Evolutionary conservation across 2,888 invertebrate genomes (phyloP).

Genomic region (Trichogramma evanescens): DNA sequence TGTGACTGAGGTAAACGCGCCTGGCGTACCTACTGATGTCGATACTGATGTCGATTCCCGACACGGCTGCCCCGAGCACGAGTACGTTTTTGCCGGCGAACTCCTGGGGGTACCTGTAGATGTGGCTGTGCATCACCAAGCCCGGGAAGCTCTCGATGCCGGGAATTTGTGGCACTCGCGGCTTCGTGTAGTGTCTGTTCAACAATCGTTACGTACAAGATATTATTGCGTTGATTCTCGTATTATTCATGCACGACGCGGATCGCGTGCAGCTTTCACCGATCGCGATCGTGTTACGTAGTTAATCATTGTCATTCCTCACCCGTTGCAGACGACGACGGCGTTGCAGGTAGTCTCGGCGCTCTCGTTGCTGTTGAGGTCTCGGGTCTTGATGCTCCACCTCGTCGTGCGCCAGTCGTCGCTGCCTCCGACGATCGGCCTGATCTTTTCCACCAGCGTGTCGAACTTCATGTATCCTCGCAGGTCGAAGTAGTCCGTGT

Average conservation of each 20-base stretch:
- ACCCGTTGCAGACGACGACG: conserved; percentile 64
- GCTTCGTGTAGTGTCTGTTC: conserved; percentile 47
- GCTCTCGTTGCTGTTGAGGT: conserved; percentile 44
- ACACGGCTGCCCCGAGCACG: conserved; percentile 66
- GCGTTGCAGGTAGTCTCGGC: conserved; percentile 52
- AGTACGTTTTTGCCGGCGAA: conserved; percentile 57
- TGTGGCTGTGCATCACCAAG: conserved; percentile 63
- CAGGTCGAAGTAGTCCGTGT: not conserved
- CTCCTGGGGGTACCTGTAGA: conserved; percentile 60
- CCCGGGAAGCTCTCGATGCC: conserved; percentile 54
- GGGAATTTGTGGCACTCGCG: conserved; percentile 48
- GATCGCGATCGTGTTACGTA: no score
- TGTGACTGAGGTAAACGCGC: conserved; percentile 54
- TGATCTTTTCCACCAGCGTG: conserved; percentile 49
- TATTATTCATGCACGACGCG: no score
- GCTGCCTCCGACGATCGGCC: conserved; percentile 30
- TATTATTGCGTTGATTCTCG: no score
- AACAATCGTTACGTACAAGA: no score
- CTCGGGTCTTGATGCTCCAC: conserved; percentile 52
- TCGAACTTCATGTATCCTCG: conserved; percentile 42
- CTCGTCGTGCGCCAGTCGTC: not conserved
- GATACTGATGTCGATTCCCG: conserved; percentile 65
- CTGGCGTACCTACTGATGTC: conserved; percentile 54
- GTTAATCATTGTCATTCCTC: conserved; percentile 21
- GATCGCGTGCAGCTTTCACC: no score